Base-by-base conservation (phyloP, 2,888 invertebrate genomes). In the Agonopterix subpropinquella region DNA sequence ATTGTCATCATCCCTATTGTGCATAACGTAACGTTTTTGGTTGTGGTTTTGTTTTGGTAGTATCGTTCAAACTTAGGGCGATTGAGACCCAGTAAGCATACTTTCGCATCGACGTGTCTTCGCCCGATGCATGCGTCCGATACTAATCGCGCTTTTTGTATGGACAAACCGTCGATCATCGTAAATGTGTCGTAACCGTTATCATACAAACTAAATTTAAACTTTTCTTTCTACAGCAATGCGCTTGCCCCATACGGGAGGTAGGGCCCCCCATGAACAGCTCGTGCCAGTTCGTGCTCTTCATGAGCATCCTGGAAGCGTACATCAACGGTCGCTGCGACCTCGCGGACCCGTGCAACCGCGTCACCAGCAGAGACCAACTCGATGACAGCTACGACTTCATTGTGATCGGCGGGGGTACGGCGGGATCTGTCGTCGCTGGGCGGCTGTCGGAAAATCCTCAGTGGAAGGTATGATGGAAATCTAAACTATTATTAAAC, bases 321-420 rank as follows among this genome's bases (percentile, higher is more conserved):
- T 92, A 91, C 67, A 73, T 93, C 50, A 88, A 90, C 54, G 90
- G 90, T 0, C 80, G 89, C 47, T 92, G 91, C 46, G 89, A 89
- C 58, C 69, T 92, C 41, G 85, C 90, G 0, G 91, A 92, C 57
- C 89, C 91, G 0, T 93, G 93, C 70, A 84, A 90, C 51, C 80
- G 93, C 44, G 85, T 92, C 4, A 65, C 51, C 9, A 89, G 90
- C 7, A 70, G 61, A 47, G 69, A 77, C 1, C 65, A 66, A 1
- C 64, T 67, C 2, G 90, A 91, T 47, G 68, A 80, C 1, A 87
- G 78, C 47, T 93, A 93, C 57, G 93, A 93, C 66, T 93, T 92
- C 61, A 89, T 92, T 36, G 92, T 92, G 5, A 79, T 92, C 9
- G 93, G 92, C 0, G 92, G 92, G 2, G 93, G 93, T 0, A 90